Evolutionary conservation across 2,888 invertebrate species (phyloP), one percentile per base, ranked within the genome.

Genomic region (Eustalomyia histrio): DNA sequence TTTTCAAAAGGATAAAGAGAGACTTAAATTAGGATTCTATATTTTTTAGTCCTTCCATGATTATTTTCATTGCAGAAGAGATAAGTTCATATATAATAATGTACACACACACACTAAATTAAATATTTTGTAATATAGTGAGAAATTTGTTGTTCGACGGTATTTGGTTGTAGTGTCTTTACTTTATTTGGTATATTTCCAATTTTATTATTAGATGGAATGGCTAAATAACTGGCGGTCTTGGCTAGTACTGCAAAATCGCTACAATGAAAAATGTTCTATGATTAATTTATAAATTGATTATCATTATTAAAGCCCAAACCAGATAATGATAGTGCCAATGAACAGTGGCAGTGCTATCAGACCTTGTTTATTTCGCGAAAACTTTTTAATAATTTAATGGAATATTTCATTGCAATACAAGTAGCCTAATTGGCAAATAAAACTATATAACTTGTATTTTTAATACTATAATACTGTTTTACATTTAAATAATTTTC

Each of bases 121-220:
- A 24, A 60, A 39, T 21, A 43, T 68, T 24, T 67, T 16, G 29
- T 12, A 35, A 17, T 69, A 10, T 50, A 64, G 52, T 43, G 47
- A 76, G 35, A 43, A 61, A 55, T 61, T 50, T 14, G 61, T 57
- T 1, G 33, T 14, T 17, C 33, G 17, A 50, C 24, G 16, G 65
- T 43, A 72, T 67, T 63, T 12, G 39, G 50, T 21, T 58, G 47
- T 17, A 21, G 47, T 57, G 17, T 29, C 21, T 63, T 58, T 52
- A 65, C 17, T 35, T 55, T 58, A 60, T 67, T 71, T 80, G 58
- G 18, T 60, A 10, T 69, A n/a, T 74, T 50, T 67, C 57, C 69
- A 61, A 65, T 60, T 21, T 60, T 72, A 61, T 63, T 80, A 55
- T 60, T 58, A 43, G 78, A 71, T 81, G 81, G 81, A 81, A 81